These are phyloP conservation scores for Platyura marginata DNA, from an alignment of 1,140 invertebrate genomes.

Conservation along the genomic window DNA sequence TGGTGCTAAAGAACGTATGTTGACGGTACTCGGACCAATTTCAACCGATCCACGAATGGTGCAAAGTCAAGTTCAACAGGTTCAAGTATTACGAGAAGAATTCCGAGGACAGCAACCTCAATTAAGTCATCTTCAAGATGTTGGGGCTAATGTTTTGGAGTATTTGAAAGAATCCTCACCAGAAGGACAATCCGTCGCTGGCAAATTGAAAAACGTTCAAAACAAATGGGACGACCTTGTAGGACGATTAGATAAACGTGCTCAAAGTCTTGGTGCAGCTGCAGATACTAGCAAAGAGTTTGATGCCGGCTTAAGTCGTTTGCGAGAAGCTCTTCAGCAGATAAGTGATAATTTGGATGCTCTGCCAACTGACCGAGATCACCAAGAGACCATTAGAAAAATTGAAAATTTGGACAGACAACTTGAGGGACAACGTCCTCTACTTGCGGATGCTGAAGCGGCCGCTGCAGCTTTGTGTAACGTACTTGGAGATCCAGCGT, in stretches of 20 bases:
- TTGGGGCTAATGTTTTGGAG: slow-evolving; percentile 56
- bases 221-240: slow-evolving; percentile 62
- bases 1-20: slow-evolving; percentile 84
- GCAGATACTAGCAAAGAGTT: slow-evolving; percentile 80
- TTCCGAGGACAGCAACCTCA: slow-evolving; percentile 80
- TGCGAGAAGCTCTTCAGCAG: slow-evolving; percentile 62
- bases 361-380: slow-evolving; percentile 60
- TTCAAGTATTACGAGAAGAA: slow-evolving; percentile 83
- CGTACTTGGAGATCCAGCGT: slow-evolving; percentile 77
- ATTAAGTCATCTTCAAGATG: slow-evolving; percentile 63
- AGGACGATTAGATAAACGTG: slow-evolving; percentile 59
- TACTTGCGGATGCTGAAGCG: slow-evolving; percentile 72
- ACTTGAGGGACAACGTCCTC: slow-evolving; percentile 66
- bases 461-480: slow-evolving; percentile 70
- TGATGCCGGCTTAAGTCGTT: slow-evolving; percentile 60
- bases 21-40: slow-evolving; percentile 83
- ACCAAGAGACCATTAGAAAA: slow-evolving; percentile 71
- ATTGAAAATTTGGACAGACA: slow-evolving; percentile 74
- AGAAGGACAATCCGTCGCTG: slow-evolving; percentile 50
- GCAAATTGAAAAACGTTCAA: slow-evolving; percentile 43
- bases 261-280: slow-evolving; percentile 66
- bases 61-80: slow-evolving; percentile 85
- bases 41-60: slow-evolving; percentile 88
- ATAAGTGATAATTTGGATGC: slow-evolving; percentile 77
- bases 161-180: slow-evolving; percentile 47